Base-by-base conservation (phyloP, 2,888 invertebrate genomes). In the Oxyteleia sp. region DNA sequence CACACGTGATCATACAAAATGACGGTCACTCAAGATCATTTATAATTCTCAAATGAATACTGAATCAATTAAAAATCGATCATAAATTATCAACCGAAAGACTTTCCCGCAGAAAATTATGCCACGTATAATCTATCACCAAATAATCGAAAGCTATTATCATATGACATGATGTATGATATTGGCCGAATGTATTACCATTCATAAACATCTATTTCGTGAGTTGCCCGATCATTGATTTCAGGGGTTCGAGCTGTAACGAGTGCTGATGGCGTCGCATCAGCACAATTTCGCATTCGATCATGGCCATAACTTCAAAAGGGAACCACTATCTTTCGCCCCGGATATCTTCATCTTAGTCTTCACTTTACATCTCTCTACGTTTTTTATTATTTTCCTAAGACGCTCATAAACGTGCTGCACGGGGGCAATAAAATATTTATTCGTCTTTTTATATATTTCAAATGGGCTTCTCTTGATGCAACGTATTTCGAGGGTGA, bases 91-190 rank as follows among this genome's bases (percentile, higher is more conserved):
- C 29, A 32, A 55, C 29, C 18, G 69, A 61, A 74, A 61, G 47
- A 74, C 45, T 35, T 61, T 74, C 29, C 63, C 20, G 20, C 26
- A 13, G 23, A 45, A 69, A 75, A 81, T 81, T 53, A 74, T 20
- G 15, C 16, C 35, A 15, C 45, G 45, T 45, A 55, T 63, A 75
- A 82, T 82, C 64, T 71, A 76, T 74, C 82, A 78, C 53, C 26
- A 66, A 80, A 84, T 80, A 84, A 76, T 71, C 59, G 71, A 84
- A 79, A 80, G 83, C 83, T 79, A 75, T 82, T 82, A 76, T 84
- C 75, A 61, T 75, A 64, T 47, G 64, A 59, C 74, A 29, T 79
- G 79, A 83, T 84, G 75, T 75, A 80, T 71, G 84, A 55, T 79
- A 84, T 66, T 64, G 59, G 29, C 66, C 59, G 71, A 80, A 76